Evolutionary conservation across 2,113 vertebrate genomes (phyloP), one percentile per base, ranked within the genome.

Genomic region (Oplegnathus fasciatus): DNA sequence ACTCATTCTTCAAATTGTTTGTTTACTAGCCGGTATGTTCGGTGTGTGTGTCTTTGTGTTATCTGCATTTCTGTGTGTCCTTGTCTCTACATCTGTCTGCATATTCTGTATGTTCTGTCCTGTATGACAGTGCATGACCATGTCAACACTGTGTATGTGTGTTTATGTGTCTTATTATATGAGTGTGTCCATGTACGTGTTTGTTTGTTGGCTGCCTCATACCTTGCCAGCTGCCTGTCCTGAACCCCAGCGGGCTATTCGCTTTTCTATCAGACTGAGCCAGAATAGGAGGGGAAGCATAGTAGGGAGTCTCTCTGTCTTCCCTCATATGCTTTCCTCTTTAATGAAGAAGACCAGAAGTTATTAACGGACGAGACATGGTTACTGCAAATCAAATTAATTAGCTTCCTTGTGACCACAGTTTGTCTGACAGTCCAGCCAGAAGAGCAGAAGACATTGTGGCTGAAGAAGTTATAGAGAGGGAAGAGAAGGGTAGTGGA

Each of bases 301-400:
- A 70, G 62, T 11, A 61, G 46, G 68, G 61, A 78, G 62, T 69
- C 72, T 86, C 24, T 60, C 77, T 79, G 78, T 82, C 77, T 86
- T 60, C 73, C 55, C 60, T 90, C 78, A 68, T 79, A 75, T 86
- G 80, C 67, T 76, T 87, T 82, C 84, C 88, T 89, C 57, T 76
- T 46, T 92, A 93, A 94, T 94, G 87, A 94, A 91, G 83, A 78
- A 82, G 75, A 94, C 80, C 87, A 91, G 91, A 88, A 84, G 80
- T 91, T 92, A 91, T 92, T 93, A 92, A 75, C 70, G 52, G 82
- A 78, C 80, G 37, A 82, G 77, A 92, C 88, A 82, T 55, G 86
- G 82, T 77, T 82, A 71, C 62, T 62, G 84, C 74, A 90, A 95
- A 95, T 94, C 85, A 44, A 91, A 94, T 94, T 84, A 91, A 93